Base-by-base conservation (phyloP, 2,797 vertebrate genomes). In the Falco rusticolus region DNA sequence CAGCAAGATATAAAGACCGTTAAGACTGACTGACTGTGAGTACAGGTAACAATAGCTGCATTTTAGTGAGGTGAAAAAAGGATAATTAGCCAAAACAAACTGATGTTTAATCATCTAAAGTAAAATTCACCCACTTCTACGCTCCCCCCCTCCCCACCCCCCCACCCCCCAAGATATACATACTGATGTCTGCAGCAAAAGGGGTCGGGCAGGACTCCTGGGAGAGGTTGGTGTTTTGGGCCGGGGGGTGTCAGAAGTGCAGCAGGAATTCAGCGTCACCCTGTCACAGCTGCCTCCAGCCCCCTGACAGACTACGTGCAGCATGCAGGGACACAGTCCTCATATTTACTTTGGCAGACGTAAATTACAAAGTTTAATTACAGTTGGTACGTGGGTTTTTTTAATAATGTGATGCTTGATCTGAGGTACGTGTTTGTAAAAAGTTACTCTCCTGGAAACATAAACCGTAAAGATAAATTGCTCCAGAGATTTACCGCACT, bases 311-410 rank as follows among this genome's bases (percentile, higher is more conserved):
- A 41, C 41, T 41, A 41, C 41, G 13, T 41, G 41, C 41, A 41
- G 19, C 25, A 34, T 8, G 22, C 61, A 25, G 1, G 9, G 34
- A 7, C 2, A 11, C 1, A 13, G 31, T 14, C 51, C 51, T 5
- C 11, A 0, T 9, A 14, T 8, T 43, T 9, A 50, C 20, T 68
- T 26, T 11, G 33, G 24, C 15, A 37, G 39, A 37, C 13, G 16
- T 20, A 17, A 11, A 37, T 37, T 37, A 37, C 37, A 37, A 37
- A 37, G 33, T 34, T 20, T 33, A 43, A 53, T 64, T 11, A 28
- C 26, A 11, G 17, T 15, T 9, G 9, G n/a, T 64, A 21, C 16
- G 20, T 28, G 56, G 34, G 28, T 1, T 3, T 53, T 37, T 31
- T 25, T 20, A 29, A 18, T 50, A 15, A 21, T 7, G 21, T 34